Conservation (phyloP, 2,113 vertebrate species). For the Chaenocephalus aceratus region DNA sequence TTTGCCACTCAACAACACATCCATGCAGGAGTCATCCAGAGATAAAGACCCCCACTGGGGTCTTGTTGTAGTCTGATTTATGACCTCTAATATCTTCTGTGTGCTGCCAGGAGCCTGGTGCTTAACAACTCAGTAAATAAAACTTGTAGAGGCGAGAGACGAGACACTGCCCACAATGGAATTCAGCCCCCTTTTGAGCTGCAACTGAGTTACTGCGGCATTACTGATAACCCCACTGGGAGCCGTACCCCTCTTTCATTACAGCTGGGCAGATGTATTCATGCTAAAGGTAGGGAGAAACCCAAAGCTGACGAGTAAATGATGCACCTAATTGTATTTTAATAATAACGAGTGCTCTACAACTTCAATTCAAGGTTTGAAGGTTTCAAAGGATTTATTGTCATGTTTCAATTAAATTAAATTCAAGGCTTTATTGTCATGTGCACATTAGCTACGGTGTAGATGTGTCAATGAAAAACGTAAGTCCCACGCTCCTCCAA, state of each 20-base stretch:
- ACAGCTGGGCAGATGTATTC: conserved; percentile 21
- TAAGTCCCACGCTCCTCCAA: no score
- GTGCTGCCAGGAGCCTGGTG: conserved; percentile 63
- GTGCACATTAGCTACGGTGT: no score
- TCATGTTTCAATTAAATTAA: no score
- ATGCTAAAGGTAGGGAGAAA: conserved; percentile 32
- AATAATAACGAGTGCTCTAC: no score
- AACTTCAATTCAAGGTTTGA: no score
- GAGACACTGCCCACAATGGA: conserved; percentile 65
- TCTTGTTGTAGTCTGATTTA: conserved; percentile 76
- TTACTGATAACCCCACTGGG: conserved; percentile 57
- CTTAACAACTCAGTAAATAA: conserved; percentile 79
- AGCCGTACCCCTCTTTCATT: conserved; percentile 18
- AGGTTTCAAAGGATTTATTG: no score
- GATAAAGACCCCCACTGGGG: conserved; percentile 61
- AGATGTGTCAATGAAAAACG: no score
- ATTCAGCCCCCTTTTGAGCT: conserved; percentile 55
- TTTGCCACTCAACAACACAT: conserved; percentile 36
- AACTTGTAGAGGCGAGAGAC: conserved; percentile 50
- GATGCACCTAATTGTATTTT: no score
- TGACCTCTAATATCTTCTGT: conserved; percentile 72
- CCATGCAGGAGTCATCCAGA: conserved; percentile 45
- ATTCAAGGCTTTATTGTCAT: no score
- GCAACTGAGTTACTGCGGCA: conserved; percentile 59
- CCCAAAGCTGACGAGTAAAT: not conserved